Base-by-base conservation (phyloP, 2,888 invertebrate genomes). In the Acleris emargana region DNA sequence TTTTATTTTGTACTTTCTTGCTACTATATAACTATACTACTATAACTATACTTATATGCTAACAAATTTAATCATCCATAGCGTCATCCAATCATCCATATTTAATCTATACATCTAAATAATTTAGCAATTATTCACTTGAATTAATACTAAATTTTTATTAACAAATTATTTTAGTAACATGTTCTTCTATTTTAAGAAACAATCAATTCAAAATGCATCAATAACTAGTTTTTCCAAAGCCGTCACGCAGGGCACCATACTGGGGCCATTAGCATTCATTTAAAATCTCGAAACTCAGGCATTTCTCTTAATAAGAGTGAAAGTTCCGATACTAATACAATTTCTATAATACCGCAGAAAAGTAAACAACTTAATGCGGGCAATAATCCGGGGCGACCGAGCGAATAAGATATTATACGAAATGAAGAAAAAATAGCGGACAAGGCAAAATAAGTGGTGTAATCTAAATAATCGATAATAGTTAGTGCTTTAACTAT, bases 321-420 rank as follows among this genome's bases (percentile, higher is more conserved):
- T 66, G 66, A 66, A 66, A 66, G 66, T 61, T 61, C 38, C 61
- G 51, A 66, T 61, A 66, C 66, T 61, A 66, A 66, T 57, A 66
- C 66, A 66, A 61, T 61, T 66, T 66, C 61, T 66, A 66, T 57
- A 61, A 59, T 59, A 66, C 66, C 66, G 57, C 66, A 66, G 60
- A 60, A 60, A 64, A 55, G 60, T 55, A 64, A 64, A 61, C 47
- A 66, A 52, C 57, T 63, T 63, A 61, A 61, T 66, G 51, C 61
- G 11, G 16, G 3, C 18, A 13, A 54, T 49, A 32, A 53, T 57
- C 18, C 28, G 11, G 7, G 18, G 60, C 45, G 18, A 38, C 13
- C 16, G 45, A n/a, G 52, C 43, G 53, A 20, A 45, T 43, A 52
- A 20, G 11, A 32, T 52, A 50, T 51, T 58, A 51, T 57, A n/a